Base-by-base conservation (phyloP, 2,888 invertebrate genomes). In the Xiphydria camelus region DNA sequence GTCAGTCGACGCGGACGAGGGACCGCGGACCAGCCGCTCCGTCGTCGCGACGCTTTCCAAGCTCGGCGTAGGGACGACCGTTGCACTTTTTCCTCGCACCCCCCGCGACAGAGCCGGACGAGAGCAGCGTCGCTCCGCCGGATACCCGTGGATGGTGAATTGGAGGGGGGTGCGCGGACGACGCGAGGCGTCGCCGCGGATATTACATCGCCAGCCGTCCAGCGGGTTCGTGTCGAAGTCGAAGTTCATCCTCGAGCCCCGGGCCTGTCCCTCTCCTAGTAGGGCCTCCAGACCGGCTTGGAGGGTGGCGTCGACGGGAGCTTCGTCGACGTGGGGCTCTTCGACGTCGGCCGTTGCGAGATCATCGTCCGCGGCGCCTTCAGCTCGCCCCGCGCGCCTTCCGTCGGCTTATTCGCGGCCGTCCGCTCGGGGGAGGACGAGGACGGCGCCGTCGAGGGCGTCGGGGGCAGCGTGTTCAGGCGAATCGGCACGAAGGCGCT, bases 401-500 rank as follows among this genome's bases (percentile, higher is more conserved):
- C 70, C 4, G 45, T 35, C 0, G 61, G 53, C 10, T 62, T 71
- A 38, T 57, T 57, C 18, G 51, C 9, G 38, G 26, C 7, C n/a
- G 2, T 23, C 9, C 49, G 49, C 10, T 66, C 66, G 0, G 69
- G 66, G 4, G 66, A 62, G 1, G 54, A 53, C 1, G 54, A 54
- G 4, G 68, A 61, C 1, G 66, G 61, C 4, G 48, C 34, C 1
- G 48, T 33, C 10, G 57, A 43, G 4, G 53, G 29, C 3, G 47
- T 35, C n/a, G 58, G 48, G 9, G 65, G 62, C 10, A 69, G 34
- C 1, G 63, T 58, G 52, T 62, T 61, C 17, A 68, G 41, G 20
- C 66, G 57, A 26, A 74, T 67, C 0, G 74, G 74, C 6, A 73
- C 68, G 51, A 75, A 75, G 52, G 75, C 75, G 57, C 75, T 75